Conservation (phyloP, 2,797 vertebrate species). For the Chelon labrosus region DNA sequence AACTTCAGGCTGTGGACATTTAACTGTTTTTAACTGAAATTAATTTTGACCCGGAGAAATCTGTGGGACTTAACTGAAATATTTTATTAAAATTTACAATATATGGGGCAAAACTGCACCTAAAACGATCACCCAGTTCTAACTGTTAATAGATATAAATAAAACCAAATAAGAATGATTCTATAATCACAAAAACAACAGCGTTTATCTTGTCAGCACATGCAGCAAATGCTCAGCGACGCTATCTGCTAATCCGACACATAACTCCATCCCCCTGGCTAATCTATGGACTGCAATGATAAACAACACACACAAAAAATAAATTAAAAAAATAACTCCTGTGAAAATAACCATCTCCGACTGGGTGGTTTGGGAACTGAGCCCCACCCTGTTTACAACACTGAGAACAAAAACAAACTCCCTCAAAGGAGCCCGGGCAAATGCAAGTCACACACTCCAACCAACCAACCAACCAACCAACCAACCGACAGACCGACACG, state of each 20-base stretch:
- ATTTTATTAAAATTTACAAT: no score
- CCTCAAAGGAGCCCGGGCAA: constrained; percentile 76
- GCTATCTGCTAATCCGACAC: constrained; percentile 57
- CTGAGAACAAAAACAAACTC: constrained; percentile 82
- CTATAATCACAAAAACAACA: constrained; percentile 52
- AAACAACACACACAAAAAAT: constrained; percentile 39
- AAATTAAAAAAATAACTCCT: constrained; percentile 59
- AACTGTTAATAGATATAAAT: constrained; percentile 12
- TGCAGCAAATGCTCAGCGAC: constrained; percentile 44
- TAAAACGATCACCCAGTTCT: constrained; percentile 19
- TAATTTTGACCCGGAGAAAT: no score
- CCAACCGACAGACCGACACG: constrained; percentile 1
- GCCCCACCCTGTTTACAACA: constrained; percentile 80
- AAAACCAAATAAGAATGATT: constrained; percentile 10
- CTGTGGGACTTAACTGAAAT: no score
- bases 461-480: constrained; percentile 53
- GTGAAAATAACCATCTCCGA: constrained; percentile 75
- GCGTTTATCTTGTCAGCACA: constrained; percentile 60
- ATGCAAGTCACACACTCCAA: constrained; percentile 76
- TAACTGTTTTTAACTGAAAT: no score
- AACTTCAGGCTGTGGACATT: no score
- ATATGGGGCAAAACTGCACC: not conserved
- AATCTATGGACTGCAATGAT: constrained; percentile 66
- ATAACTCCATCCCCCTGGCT: constrained; percentile 60
- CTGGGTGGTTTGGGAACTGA: constrained; percentile 73